Evolutionary conservation across 2,888 invertebrate species (phyloP).

Genomic region (Poecilus cupreus): DNA sequence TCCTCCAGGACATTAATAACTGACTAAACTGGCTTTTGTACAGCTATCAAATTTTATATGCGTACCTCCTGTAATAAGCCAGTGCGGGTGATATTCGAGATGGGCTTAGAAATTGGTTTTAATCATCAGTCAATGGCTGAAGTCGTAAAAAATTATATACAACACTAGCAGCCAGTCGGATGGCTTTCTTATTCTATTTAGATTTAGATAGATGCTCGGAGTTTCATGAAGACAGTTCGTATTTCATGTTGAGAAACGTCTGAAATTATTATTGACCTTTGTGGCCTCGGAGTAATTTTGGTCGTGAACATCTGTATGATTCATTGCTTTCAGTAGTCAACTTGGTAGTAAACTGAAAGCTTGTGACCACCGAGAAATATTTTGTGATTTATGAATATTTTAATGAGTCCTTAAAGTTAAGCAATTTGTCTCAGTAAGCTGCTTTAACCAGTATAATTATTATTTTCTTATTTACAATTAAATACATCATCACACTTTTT

Average conservation of each 20-base stretch:
- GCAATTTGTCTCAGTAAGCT: too few species aligned
- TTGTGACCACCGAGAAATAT: not conserved
- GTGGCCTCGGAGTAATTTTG: not conserved
- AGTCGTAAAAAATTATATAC: not conserved
- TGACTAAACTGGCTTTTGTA: not conserved
- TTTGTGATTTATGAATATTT: not conserved
- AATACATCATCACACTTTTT: too few species aligned
- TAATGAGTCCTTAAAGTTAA: not conserved
- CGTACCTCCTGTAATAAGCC: not conserved
- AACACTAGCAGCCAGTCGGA: not conserved
- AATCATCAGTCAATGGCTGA: slow-evolving; percentile 10
- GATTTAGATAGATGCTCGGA: not conserved
- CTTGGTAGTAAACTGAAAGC: not conserved
- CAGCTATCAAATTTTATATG: slow-evolving; percentile 6
- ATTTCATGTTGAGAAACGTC: not conserved
- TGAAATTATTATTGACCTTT: not conserved
- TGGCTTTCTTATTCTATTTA: not conserved
- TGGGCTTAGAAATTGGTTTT: slow-evolving; percentile 17
- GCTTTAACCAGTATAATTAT: too few species aligned
- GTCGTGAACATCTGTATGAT: not conserved
- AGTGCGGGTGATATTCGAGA: slow-evolving; percentile 9
- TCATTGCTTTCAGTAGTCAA: not conserved
- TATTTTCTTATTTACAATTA: too few species aligned
- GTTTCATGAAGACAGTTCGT: slow-evolving; percentile 16
- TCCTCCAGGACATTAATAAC: not conserved